Conservation (phyloP, 2,113 vertebrate species). For the Bucco capensis region DNA sequence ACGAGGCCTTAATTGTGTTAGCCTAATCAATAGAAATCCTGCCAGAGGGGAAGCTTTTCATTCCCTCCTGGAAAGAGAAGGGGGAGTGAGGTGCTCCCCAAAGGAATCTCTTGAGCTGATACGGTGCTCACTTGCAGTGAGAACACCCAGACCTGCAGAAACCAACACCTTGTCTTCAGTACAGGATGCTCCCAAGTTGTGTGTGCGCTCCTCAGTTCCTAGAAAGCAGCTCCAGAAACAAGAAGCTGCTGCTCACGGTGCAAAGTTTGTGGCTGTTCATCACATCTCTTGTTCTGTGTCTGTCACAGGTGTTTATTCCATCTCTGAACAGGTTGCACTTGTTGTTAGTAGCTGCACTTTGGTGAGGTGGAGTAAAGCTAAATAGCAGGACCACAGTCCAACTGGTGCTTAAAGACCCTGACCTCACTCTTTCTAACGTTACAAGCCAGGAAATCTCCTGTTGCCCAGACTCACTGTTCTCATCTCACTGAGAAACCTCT, state of each 20-base stretch:
- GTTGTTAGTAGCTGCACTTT: background rate
- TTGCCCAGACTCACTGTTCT: background rate
- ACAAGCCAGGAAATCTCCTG: background rate
- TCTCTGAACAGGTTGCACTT: background rate
- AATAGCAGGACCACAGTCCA: background rate
- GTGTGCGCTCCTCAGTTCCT: accelerated
- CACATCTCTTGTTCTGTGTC: background rate
- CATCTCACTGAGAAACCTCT: background rate
- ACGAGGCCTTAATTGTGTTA: no score
- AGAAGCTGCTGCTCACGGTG: background rate
- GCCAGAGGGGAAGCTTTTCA: background rate
- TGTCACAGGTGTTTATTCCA: background rate
- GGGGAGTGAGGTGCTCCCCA: background rate
- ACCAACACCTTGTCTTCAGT: accelerated
- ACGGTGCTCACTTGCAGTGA: accelerated
- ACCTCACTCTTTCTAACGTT: conserved; percentile 3
- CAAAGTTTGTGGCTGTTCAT: background rate
- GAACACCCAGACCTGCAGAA: background rate
- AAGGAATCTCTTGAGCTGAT: background rate
- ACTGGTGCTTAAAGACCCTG: background rate
- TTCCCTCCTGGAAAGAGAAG: background rate
- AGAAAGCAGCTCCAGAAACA: background rate
- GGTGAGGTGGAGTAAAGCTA: background rate
- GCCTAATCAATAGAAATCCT: accelerated
- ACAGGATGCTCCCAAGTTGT: accelerated